Base-by-base conservation (phyloP, 2,888 invertebrate species). In the Himalopsyche tibetana region DNA sequence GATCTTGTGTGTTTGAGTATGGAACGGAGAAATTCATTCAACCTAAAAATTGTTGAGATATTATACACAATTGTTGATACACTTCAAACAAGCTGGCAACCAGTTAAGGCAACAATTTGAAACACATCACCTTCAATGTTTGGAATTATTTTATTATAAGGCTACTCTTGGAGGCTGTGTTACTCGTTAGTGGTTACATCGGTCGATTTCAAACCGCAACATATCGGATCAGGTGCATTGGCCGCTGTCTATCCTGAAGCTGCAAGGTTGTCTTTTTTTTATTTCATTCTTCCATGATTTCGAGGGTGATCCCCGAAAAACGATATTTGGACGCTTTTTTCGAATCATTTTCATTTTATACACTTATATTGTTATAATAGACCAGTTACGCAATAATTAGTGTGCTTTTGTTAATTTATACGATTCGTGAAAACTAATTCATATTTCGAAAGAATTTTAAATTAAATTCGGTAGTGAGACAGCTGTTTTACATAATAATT, bases 151-250 rank as follows among this genome's bases (percentile, higher is more conserved):
- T 80, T 80, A 80, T 80, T 80, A 19, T 80, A 45, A n/a, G n/a
- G 2, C 80, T n/a, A 19, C 45, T 80, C 80, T 80, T 42, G 45
- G 80, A 74, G 36, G 74, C 36, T 36, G 74, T 15, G 36, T 6
- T 15, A 63, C 79, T 81, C 83, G 63, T 86, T 86, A 86, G 86
- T 80, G 86, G 86, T 86, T 82, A 83, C 79, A 55, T 84, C 36
- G 51, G 81, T 81, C 69, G 55, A 45, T 83, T 86, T 80, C 19
- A 51, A 80, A 86, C 86, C 86, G 86, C 86, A 86, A 69, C 83
- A 83, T 86, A 83, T 81, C 81, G 80, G 81, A 69, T 81, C 80
- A 80, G 51, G 84, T 84, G 84, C 81, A 55, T n/a, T 55, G 85
- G 8, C 51, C 80, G 80, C 19, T 40, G 80, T 45, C 19, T 80